Evolutionary conservation across 2,888 invertebrate genomes (phyloP), one percentile per base, ranked within the genome.

Genomic region (Ellobium chinense): DNA sequence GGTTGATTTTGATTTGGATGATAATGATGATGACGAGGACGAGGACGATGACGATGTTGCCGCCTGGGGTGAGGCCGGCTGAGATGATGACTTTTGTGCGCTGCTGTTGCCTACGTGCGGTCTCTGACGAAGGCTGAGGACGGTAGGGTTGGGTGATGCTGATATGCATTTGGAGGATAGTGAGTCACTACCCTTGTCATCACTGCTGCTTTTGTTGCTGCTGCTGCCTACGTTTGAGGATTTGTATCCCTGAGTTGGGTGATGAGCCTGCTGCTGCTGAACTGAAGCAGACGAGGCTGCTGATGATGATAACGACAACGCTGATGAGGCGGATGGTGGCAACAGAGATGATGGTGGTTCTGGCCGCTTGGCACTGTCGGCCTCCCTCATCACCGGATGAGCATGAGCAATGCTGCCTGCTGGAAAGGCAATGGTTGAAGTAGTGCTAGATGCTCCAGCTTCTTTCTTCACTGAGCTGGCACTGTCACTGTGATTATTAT

Each of bases 71-170:
- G 73, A 79, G 31, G 73, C n/a, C 27, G 73, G 60, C 34, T 39
- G 60, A 37, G 79, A 79, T 27, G 66, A 79, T n/a, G 79, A 72
- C 54, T 72, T 78, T 2, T 62, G 60, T 62, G 54, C 37, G 36
- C 5, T 62, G 36, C 5, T 62, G 37, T 56, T 56, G 65, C 79
- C 66, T 34, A 56, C 62, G 54, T 18, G 29, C n/a, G 73, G 69
- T 27, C 79, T 37, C 9, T 79, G 79, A 18, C 79, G 63, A 58
- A 77, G 69, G 27, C 69, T 77, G 7, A 60, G 77, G 79, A 79
- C 73, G 65, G 65, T 73, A 73, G 63, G 21, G 27, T 58, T 63
- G 54, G 72, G 73, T 29, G 65, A 56, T 34, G 65, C 27, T 65
- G 69, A 80, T 73, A 58, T 66, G 39, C 75, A 68, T 27, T 18